Evolutionary conservation across 1,140 invertebrate species (phyloP), one percentile per base, ranked within the genome.

Genomic region (Panulirus ornatus): DNA sequence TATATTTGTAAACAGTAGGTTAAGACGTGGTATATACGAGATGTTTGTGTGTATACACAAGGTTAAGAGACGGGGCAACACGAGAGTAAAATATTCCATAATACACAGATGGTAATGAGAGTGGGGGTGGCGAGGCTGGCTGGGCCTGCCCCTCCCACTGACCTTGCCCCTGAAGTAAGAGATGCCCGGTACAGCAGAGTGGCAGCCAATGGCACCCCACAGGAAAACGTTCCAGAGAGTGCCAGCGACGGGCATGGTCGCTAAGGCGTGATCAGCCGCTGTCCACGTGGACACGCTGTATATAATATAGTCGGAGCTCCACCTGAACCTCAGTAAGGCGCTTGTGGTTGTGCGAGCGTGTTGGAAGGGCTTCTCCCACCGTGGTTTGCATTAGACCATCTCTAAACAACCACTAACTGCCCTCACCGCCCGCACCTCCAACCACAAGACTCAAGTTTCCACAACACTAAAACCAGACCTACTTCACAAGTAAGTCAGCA

Each of bases 251-350:
- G 0, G 54, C 14, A 58, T 58, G n/a, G 58, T 66, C 58, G 58
- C 58, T 66, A 66, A 27, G 58, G 58, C n/a, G n/a, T 27, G n/a
- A 66, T 30, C 58, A 66, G n/a, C 11, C 58, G 58, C 58, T 66
- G 58, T 66, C 22, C 58, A 66, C 58, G 58, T 66, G 58, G 27
- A 66, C 58, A 66, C n/a, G n/a, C 58, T 11, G n/a, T 66, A 66
- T 66, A 66, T 66, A 66, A 30, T 30, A 27, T 11, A 66, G 58
- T 66, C n/a, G 27, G n/a, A 22, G 58, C 58, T 30, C n/a, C 8
- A 27, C 5, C n/a, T 30, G n/a, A 30, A 30, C n/a, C 58, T 66
- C 58, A 66, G 58, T 66, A 27, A 66, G 58, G n/a, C 58, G 27
- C 58, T 66, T 66, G 58, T 66, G 30, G 58, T 66, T 9, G 58